Evolutionary conservation across 92 coral and sea anemone genomes (phyloP).

Genomic region (Porites divaricata): DNA sequence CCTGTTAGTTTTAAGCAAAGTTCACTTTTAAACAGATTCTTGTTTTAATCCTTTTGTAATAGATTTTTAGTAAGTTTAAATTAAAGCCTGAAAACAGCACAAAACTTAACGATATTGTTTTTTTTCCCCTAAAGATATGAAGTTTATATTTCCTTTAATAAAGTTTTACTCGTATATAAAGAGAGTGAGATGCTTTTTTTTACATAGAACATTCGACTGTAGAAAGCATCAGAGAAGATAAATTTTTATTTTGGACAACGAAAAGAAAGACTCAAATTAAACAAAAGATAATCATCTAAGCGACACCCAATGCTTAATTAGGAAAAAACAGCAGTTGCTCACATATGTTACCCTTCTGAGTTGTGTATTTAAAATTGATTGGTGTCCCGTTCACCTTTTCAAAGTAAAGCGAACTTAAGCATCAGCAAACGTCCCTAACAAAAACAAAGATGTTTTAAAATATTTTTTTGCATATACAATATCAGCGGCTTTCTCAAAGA

Average conservation of each 20-base stretch:
- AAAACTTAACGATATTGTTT: not conserved
- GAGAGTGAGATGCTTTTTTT: not conserved
- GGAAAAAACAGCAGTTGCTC: not conserved
- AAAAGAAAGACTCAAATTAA: not conserved
- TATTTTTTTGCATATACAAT: not conserved
- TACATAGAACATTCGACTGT: not conserved
- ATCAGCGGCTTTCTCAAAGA: constrained; percentile 14
- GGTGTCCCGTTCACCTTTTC: not conserved
- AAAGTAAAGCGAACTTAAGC: not conserved
- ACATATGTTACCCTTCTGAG: not conserved
- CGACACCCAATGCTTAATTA: not conserved
- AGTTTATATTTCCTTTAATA: no score
- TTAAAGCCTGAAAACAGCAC: not conserved
- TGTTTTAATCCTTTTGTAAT: not conserved
- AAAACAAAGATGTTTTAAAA: not conserved
- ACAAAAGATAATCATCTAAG: no score
- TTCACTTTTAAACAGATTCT: no score
- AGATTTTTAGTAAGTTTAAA: no score
- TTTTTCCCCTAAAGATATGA: not conserved
- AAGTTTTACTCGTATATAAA: not conserved
- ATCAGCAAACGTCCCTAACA: not conserved
- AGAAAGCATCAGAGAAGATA: not conserved
- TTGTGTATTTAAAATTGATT: not conserved
- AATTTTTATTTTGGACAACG: not conserved
- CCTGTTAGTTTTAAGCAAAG: no score